These are phyloP conservation scores for Stictonetta naevosa DNA, from an alignment of 2,113 vertebrate genomes.

Conservation along the genomic window DNA sequence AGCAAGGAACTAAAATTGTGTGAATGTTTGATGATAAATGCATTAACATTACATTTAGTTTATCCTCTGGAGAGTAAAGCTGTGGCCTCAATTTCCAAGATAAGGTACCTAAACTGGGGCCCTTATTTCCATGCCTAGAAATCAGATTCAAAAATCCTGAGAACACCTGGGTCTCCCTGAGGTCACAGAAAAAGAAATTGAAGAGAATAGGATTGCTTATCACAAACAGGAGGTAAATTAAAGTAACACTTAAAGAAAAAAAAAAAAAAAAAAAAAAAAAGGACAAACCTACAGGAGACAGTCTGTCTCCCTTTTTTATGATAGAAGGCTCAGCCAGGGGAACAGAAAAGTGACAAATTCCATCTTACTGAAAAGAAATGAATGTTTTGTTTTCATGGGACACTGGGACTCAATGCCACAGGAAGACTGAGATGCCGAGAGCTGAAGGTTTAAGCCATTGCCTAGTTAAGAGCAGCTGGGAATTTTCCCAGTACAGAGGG, in stretches of 20 bases:
- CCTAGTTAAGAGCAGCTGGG: neutral
- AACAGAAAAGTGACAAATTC: conserved; percentile 37
- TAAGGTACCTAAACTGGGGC: neutral
- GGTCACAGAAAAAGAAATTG: neutral
- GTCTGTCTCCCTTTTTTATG: neutral
- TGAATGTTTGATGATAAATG: neutral
- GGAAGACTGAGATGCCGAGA: neutral
- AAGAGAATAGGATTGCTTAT: neutral
- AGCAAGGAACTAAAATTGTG: neutral
- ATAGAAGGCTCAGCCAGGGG: neutral
- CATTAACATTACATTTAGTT: neutral
- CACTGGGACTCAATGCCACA: neutral
- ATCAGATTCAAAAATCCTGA: neutral
- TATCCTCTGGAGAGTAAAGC: neutral
- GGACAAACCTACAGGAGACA: neutral
- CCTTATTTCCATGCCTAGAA: neutral
- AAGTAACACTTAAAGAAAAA: neutral
- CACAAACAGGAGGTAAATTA: neutral
- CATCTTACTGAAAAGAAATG: neutral
- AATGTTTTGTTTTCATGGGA: neutral
- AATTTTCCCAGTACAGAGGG: neutral
- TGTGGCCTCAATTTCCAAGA: neutral
- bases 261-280: neutral
- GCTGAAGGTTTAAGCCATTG: conserved; percentile 21
- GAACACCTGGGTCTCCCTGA: neutral